Evolutionary conservation across 2,888 invertebrate genomes (phyloP), one percentile per base, ranked within the genome.

Genomic region (Dryobota labecula): DNA sequence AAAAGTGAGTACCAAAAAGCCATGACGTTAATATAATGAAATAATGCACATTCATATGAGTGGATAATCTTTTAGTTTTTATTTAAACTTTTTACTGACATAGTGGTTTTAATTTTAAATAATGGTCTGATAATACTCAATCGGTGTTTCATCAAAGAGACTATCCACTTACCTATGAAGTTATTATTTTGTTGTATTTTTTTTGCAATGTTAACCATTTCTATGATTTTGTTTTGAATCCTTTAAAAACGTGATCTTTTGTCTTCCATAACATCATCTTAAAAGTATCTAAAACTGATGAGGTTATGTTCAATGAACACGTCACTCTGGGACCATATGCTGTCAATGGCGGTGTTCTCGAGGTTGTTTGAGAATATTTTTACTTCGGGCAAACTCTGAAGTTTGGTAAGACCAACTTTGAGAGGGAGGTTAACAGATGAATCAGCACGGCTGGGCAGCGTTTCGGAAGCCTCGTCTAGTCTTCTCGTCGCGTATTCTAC

Each of bases 21-120:
- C 0, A 27, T 73, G 73, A 77, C 62, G 57, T 67, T 27, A 73
- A 20, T 61, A 27, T 4, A 15, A 54, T 8, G 24, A 58, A 63
- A 54, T 38, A 7, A 51, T 61, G 49, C 53, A 47, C 20, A 30
- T 51, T 61, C 43, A 49, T 45, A 2, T 8, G 18, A 8, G 20
- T 5, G 6, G 18, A 45, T 62, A 15, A 24, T 33, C 7, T 30
- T 30, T 7, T 11, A 8, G 1, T 51, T 56, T 49, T 64, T 54
- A 24, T 60, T 15, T 6, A 0, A 45, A n/a, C 7, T 61, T 62
- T 61, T 58, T 77, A 47, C 30, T 54, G 33, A 67, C 0, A 20
- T 51, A 36, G 15, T 0, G 36, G 36, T 56, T 51, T 41, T 20
- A 5, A 41, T 58, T 41, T 58, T 4, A 20, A 20, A 15, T 60